These are phyloP conservation scores for Atlantisia rogersi DNA, from an alignment of 2,113 vertebrate genomes.

Conservation along the genomic window DNA sequence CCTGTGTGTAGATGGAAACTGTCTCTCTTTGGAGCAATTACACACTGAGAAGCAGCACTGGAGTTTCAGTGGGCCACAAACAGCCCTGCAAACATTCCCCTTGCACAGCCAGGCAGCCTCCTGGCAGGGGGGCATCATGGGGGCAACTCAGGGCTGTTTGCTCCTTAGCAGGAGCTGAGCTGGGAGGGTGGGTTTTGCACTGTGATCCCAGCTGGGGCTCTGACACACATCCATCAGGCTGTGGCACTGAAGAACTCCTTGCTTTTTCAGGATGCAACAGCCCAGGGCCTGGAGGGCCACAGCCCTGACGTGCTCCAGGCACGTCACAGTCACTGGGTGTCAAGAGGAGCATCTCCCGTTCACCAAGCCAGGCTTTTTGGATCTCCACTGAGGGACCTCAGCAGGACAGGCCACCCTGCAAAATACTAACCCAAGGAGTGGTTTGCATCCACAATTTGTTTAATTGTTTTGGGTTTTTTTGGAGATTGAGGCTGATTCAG, in stretches of 20 bases:
- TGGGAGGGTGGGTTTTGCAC: not conserved
- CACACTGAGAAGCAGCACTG: not conserved
- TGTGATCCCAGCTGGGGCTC: not conserved
- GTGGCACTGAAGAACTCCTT: not conserved
- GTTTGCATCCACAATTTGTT: not conserved
- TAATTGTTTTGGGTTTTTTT: not conserved
- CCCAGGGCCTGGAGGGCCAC: not conserved
- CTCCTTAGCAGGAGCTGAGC: not conserved
- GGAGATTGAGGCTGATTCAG: not conserved
- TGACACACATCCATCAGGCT: not conserved
- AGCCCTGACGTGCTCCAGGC: accelerated
- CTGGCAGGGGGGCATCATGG: not conserved
- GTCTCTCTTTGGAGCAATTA: not conserved
- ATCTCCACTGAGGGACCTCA: not conserved
- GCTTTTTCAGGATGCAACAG: not conserved
- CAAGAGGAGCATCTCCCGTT: not conserved
- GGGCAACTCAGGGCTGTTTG: not conserved
- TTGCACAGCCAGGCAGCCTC: not conserved
- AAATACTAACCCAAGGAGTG: not conserved
- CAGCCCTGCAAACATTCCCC: not conserved
- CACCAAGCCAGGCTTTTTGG: accelerated
- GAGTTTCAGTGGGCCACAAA: slow-evolving; percentile 3
- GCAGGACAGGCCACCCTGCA: not conserved
- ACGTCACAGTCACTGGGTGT: not conserved
- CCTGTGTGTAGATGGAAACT: not conserved